Conservation (phyloP, 2,797 vertebrate genomes). For the Cynodonichthys magdalenae region DNA sequence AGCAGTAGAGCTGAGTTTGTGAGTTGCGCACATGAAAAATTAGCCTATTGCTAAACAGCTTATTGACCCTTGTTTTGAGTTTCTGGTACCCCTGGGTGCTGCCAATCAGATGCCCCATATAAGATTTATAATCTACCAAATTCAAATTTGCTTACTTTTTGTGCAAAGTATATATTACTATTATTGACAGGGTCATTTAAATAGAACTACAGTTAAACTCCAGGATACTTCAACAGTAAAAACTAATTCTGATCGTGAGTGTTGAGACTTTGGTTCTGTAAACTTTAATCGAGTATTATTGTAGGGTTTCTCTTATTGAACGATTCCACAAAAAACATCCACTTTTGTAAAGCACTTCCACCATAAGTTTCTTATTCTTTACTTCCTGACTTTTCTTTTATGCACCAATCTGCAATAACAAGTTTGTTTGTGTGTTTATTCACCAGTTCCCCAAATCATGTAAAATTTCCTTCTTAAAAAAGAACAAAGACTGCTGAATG, state of each 20-base stretch:
- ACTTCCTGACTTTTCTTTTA: background rate
- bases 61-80: no score
- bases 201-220: slow-evolving; percentile 26
- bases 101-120: no score
- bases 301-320: slow-evolving; percentile 1
- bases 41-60: no score
- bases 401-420: background rate
- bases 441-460: no score
- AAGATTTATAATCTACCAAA: no score
- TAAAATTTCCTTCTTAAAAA: background rate
- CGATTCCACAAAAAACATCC: background rate
- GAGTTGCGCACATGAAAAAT: no score
- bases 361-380: no score
- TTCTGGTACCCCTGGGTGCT: no score
- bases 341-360: no score
- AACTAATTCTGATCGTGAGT: background rate
- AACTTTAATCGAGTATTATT: background rate
- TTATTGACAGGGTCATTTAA: slow-evolving; percentile 10
- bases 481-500: slow-evolving; percentile 13
- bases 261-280: background rate
- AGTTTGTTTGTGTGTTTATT: background rate
- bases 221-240: background rate
- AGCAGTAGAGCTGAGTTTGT: no score
- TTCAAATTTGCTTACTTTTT: no score
- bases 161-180: background rate